Conservation (phyloP, 2,888 invertebrate species). For the Helicoverpa assulta region DNA sequence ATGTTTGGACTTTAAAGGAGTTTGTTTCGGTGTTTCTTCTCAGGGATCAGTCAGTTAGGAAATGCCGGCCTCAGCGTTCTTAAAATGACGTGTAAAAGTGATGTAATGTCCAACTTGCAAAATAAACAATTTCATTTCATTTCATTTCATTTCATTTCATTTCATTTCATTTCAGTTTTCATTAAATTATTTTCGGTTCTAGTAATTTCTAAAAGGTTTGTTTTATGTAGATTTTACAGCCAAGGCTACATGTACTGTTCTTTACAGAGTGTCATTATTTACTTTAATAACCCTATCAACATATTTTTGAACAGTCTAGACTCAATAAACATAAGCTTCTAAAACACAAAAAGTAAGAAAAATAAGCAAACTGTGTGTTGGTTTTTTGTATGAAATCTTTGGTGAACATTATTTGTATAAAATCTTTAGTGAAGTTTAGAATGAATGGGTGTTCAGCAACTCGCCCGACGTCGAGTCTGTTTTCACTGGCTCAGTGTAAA, state of each 20-base stretch:
- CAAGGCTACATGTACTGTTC: neutral
- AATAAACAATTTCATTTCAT: too few relatives aligned
- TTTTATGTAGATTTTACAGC: neutral
- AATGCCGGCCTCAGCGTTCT: too few relatives aligned
- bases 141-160: too few relatives aligned
- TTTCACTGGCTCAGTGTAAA: conserved; percentile 54
- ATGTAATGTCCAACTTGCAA: too few relatives aligned
- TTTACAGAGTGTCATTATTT: neutral
- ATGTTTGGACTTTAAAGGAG: too few relatives aligned
- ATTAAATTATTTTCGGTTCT: neutral
- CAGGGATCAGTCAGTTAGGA: too few relatives aligned
- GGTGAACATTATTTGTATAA: conserved; percentile 13
- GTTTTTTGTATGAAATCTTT: conserved; percentile 23
- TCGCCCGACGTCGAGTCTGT: conserved; percentile 18
- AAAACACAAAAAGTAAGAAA: neutral
- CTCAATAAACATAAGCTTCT: conserved; percentile 29
- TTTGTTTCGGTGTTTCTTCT: too few relatives aligned
- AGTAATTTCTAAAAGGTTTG: neutral
- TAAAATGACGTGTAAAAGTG: too few relatives aligned
- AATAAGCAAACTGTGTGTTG: conserved; percentile 3
- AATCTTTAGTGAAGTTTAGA: conserved; percentile 22
- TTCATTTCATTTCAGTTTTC: too few relatives aligned
- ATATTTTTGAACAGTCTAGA: conserved; percentile 46
- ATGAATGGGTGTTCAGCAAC: conserved; percentile 38
- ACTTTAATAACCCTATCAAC: conserved; percentile 5